Evolutionary conservation across 2,797 vertebrate species (phyloP).

Genomic region (Hylomyscus alleni): DNA sequence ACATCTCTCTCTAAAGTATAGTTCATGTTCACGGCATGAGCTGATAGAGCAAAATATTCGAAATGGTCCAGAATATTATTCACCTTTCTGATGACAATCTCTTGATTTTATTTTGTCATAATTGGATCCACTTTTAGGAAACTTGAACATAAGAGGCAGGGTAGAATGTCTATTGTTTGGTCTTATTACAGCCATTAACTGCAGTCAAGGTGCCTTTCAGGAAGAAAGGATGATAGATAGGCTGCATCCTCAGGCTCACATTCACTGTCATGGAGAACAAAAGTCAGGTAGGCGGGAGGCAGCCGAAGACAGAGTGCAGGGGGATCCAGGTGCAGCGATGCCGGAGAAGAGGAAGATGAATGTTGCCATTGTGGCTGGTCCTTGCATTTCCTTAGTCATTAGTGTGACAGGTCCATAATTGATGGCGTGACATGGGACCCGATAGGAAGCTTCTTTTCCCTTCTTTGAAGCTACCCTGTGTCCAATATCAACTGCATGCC

Average conservation of each 20-base stretch:
- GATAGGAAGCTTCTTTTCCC: slow-evolving; percentile 85
- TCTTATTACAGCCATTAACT: slow-evolving; percentile 82
- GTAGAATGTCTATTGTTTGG: slow-evolving; percentile 72
- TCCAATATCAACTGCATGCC: slow-evolving; percentile 81
- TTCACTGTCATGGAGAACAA: slow-evolving; percentile 83
- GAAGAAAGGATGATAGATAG: slow-evolving; percentile 89
- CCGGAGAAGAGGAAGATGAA: slow-evolving; percentile 88
- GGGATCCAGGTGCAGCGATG: slow-evolving; percentile 88
- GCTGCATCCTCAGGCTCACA: slow-evolving; percentile 79
- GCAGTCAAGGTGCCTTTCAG: slow-evolving; percentile 92
- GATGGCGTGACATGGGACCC: slow-evolving; percentile 88
- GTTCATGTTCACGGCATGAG: background rate
- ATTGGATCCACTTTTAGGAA: slow-evolving; percentile 66
- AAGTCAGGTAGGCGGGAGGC: slow-evolving; percentile 80
- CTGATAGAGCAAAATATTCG: slow-evolving; percentile 45
- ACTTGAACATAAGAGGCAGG: slow-evolving; percentile 34
- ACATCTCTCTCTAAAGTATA: slow-evolving; percentile 19
- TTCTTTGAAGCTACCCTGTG: slow-evolving; percentile 85
- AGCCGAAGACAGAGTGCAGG: slow-evolving; percentile 87
- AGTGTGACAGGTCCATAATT: slow-evolving; percentile 88
- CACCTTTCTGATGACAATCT: slow-evolving; percentile 47
- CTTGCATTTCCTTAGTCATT: slow-evolving; percentile 88
- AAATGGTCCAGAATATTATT: slow-evolving; percentile 32
- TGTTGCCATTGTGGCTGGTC: slow-evolving; percentile 87
- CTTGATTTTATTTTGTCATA: slow-evolving; percentile 37